Base-by-base conservation (phyloP, 2,113 vertebrate genomes). In the Turdus rufiventris region DNA sequence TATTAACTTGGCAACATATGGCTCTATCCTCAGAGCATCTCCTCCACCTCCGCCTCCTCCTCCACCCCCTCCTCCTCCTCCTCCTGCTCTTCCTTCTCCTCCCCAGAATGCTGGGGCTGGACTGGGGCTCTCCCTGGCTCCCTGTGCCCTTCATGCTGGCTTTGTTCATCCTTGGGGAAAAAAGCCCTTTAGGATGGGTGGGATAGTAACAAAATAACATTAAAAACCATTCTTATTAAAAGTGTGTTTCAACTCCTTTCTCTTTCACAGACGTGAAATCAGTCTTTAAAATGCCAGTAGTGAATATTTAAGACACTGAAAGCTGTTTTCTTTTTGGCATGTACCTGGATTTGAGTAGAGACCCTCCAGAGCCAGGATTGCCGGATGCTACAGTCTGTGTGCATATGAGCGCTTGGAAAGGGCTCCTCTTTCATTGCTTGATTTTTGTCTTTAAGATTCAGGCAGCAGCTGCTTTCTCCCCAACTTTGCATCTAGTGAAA, bases 1-100 rank as follows among this genome's bases (percentile, higher is more conserved):
- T 93, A 94, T 93, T 94, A 95, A 94, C 96, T 94, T 94, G 94
- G 88, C 94, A 95, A 93, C 96, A 93, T 95, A 95, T 80, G 93
- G 96, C 91, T 96, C 85, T 95, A 92, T 91, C 89, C 21, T 3
- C 81, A 78, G 89, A 95, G 92, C 84, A 80, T 67, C 70, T 73
- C 48, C 48, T 90, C 72, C 78, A 66, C 65, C 25, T 45, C 74
- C 74, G 5, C 38, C 58, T 24, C 8, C 54, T n/a, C 20, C 29
- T 29, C 43, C 67, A 45, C 25, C 33, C 66, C n/a, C 57, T 73
- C 10, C 60, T 20, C 70, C 40, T 36, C 4, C 51, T 43, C 26
- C 38, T 84, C 36, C 29, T 71, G 23, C 57, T 54, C 19, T 43
- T 81, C 20, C 33, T 75, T 45, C 76, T 50, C 29, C 34, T 58